A percentile compares a stretch with the other conserved stretches of the same genome.
These are phyloP conservation scores for Gobiocypris rarus DNA, from an alignment of 2,113 vertebrate species.

Conservation along the genomic window DNA sequence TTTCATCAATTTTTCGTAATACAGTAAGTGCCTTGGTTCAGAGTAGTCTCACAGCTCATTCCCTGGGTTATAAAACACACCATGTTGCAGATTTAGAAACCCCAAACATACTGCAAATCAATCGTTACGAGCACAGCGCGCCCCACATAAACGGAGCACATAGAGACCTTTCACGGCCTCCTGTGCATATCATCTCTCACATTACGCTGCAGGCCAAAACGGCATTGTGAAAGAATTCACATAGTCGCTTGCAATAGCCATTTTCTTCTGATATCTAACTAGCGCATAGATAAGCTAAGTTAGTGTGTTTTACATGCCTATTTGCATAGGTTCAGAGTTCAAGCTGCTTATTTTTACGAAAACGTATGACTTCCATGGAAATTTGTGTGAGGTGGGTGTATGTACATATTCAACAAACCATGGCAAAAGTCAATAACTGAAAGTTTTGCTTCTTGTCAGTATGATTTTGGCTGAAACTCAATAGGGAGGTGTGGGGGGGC, in stretches of 20 bases:
- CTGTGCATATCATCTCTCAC: conserved; percentile 56
- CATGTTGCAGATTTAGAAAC: conserved; percentile 55
- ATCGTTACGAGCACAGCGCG: conserved; percentile 52
- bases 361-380: conserved; percentile 42
- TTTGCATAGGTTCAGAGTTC: conserved; percentile 52
- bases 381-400: conserved; percentile 41
- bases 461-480: conserved; percentile 40
- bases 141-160: conserved; percentile 47
- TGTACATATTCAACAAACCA: conserved; percentile 54
- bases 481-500: neutral
- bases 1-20: conserved; percentile 46
- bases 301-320: conserved; percentile 19
- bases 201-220: conserved; percentile 52
- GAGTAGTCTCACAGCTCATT: conserved; percentile 35
- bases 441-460: conserved; percentile 28
- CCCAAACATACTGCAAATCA: conserved; percentile 59
- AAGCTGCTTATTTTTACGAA: conserved; percentile 42
- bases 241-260: conserved; percentile 43
- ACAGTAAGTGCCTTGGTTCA: conserved; percentile 43
- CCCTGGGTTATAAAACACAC: conserved; percentile 47
- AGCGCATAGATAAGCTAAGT: conserved; percentile 49
- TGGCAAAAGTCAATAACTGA: conserved; percentile 53
- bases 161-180: conserved; percentile 56
- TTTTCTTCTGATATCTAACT: conserved; percentile 49
- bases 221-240: conserved; percentile 44